Conservation (phyloP, 2,888 invertebrate species). For the Andrena fulva region DNA sequence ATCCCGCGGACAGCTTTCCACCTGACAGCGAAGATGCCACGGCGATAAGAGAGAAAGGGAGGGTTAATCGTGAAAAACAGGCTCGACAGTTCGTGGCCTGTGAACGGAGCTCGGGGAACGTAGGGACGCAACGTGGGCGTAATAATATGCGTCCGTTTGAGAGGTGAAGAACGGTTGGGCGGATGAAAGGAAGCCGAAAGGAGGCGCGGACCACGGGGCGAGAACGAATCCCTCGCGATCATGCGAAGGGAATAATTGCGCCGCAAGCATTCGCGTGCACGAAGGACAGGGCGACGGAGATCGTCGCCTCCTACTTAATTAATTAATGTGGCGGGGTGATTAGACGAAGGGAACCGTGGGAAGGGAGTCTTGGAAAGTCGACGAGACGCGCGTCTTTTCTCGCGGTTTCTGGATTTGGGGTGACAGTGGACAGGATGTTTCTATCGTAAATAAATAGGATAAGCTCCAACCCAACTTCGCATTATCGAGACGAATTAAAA, state of each 20-base stretch:
- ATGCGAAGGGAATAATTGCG: constrained; percentile 76
- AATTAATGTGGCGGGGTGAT: constrained; percentile 72
- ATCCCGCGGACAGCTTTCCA: constrained; percentile 7
- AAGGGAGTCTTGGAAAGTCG: constrained; percentile 20
- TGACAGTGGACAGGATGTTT: neutral
- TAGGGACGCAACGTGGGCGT: constrained; percentile 54
- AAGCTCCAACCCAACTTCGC: no score
- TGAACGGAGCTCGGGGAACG: constrained; percentile 38
- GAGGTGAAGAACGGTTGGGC: constrained; percentile 41
- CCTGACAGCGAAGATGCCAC: neutral
- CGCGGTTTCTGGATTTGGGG: no score
- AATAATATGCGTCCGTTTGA: constrained; percentile 59
- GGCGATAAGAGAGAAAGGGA: constrained; percentile 3
- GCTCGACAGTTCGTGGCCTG: constrained; percentile 28
- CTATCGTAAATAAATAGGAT: no score
- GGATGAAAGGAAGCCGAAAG: constrained; percentile 54
- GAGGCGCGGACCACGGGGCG: constrained; percentile 15
- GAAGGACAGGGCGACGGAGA: constrained; percentile 72
- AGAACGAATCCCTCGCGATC: constrained; percentile 60
- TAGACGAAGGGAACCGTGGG: constrained; percentile 38
- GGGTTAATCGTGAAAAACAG: constrained; percentile 15
- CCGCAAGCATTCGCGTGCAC: constrained; percentile 72
- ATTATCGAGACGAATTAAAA: no score
- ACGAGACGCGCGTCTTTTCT: neutral
- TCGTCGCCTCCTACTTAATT: constrained; percentile 76